These are phyloP conservation scores for Bostrychus sinensis DNA, from an alignment of 2,113 vertebrate genomes.

Conservation along the genomic window DNA sequence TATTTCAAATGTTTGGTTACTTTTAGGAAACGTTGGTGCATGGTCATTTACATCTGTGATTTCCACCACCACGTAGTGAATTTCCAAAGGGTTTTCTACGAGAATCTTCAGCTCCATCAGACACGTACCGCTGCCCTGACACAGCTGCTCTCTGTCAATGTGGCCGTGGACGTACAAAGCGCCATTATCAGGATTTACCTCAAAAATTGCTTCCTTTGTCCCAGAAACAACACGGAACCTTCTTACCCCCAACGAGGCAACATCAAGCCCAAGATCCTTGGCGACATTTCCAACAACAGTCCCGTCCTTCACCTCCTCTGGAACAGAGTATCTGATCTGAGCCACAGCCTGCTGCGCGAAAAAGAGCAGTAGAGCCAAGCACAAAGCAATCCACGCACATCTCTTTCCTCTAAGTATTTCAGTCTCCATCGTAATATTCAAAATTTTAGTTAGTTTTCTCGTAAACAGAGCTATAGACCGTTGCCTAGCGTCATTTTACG, in stretches of 20 bases:
- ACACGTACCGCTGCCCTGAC: too few species aligned
- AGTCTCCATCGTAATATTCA: background rate
- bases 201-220: slow-evolving; percentile 67
- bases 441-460: background rate
- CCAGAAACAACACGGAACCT: slow-evolving; percentile 60
- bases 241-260: slow-evolving; percentile 50
- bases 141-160: too few species aligned
- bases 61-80: too few species aligned
- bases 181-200: slow-evolving; percentile 70
- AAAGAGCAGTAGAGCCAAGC: background rate
- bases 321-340: slow-evolving; percentile 67
- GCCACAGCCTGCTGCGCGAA: slow-evolving; percentile 27
- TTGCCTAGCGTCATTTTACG: background rate
- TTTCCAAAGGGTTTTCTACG: too few species aligned
- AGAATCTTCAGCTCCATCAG: too few species aligned
- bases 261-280: slow-evolving; percentile 73
- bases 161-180: too few species aligned
- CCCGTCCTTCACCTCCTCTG: slow-evolving; percentile 74
- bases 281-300: slow-evolving; percentile 77
- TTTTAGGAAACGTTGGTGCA: too few species aligned
- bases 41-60: too few species aligned
- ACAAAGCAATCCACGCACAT: background rate
- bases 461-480: background rate
- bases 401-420: background rate
- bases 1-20: too few species aligned